Evolutionary conservation across 2,113 vertebrate species (phyloP), one percentile per base, ranked within the genome.

Genomic region (Xenopus tropicalis): DNA sequence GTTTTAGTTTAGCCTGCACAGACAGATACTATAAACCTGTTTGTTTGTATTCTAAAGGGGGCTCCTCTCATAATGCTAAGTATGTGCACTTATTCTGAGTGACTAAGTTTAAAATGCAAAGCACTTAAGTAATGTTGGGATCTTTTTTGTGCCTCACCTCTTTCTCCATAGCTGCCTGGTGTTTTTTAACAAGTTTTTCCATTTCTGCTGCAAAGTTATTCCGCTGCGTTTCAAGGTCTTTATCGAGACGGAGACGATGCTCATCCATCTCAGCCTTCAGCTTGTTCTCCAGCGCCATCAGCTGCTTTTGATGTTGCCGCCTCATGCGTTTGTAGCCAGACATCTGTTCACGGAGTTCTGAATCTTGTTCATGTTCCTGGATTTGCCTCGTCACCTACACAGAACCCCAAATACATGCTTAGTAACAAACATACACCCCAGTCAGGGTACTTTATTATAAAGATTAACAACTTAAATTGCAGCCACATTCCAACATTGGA

Each of bases 271-370:
- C 97, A 13, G 94, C 91, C 86, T 98, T 98, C 73, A 99, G 89
- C 83, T 98, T 99, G 88, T 98, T 99, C 85, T 99, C 97, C 65
- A 98, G 87, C 11, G 95, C 97, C 95, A 98, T 93, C 78, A 98
- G 90, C 63, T 99, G 96, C 77, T 98, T 99, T 88, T 99, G 97
- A 88, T 99, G 97, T 83, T 98, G 96, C 79, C 97, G 85, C 66
- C 97, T 92, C 97, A 98, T 99, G 79, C 97, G 93, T 82, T 99
- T 99, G 80, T 99, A 99, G 75, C 97, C 97, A 76, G 97, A 91
- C 90, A 99, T 99, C 84, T 98, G 97, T 82, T 99, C 97, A 69
- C 97, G 92, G 75, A 99, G 91, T 80, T 99, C 97, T 0, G 95
- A 98, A 82, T 99, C 95, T 79, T 99, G 97, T 77, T 98, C 97